These are phyloP conservation scores for Keiferia lycopersicella DNA, from an alignment of 2,888 invertebrate genomes.

Conservation along the genomic window DNA sequence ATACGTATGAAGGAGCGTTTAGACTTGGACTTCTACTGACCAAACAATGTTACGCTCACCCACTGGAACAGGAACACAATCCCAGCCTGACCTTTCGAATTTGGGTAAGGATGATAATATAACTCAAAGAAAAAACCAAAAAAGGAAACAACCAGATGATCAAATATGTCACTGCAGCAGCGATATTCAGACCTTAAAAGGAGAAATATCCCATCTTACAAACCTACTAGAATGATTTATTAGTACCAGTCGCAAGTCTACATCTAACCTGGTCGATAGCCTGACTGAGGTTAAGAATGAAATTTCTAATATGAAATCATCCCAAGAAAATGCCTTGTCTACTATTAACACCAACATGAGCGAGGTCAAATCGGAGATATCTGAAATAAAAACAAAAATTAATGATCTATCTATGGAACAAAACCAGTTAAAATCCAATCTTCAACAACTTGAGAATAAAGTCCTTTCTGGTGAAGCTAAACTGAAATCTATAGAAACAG, in stretches of 20 bases:
- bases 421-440: conserved; percentile 14
- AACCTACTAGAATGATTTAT: conserved; percentile 22
- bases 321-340: conserved; percentile 23
- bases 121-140: conserved; percentile 6
- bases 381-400: conserved; percentile 18
- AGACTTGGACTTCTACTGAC: not conserved
- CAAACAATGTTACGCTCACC: not conserved
- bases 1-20: too few relatives aligned
- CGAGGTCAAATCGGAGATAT: conserved; percentile 20
- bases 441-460: conserved; percentile 15
- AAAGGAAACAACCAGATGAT: conserved; percentile 26
- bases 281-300: conserved; percentile 32
- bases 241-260: conserved; percentile 27
- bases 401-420: conserved; percentile 14
- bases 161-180: not conserved
- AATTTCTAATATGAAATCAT: conserved; percentile 30
- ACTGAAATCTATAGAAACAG: not conserved
- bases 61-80: not conserved
- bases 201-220: conserved; percentile 22
- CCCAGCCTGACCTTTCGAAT: conserved; percentile 25
- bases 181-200: conserved; percentile 15
- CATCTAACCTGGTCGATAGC: conserved; percentile 13
- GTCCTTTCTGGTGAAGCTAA: conserved; percentile 15
- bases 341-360: conserved; percentile 26
- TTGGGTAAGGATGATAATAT: not conserved